Conservation (phyloP, 2,888 invertebrate species). For the Acronicta aceris region DNA sequence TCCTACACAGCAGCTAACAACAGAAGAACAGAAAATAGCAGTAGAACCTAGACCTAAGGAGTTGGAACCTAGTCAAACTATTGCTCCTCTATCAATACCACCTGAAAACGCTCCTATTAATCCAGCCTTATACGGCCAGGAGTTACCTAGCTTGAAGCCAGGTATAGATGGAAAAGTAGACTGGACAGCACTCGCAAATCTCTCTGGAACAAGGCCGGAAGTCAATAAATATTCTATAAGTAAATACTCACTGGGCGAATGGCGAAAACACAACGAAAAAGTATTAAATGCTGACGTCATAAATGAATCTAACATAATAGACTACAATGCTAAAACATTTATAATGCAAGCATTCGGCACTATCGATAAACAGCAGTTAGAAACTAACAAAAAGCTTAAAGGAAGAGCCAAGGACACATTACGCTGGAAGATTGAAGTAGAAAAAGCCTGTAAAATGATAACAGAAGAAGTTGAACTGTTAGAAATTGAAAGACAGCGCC, state of each 20-base stretch:
- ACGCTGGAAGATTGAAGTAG: conserved; percentile 93
- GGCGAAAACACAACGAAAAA: conserved; percentile 90
- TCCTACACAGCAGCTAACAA: conserved; percentile 55
- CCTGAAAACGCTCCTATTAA: neutral
- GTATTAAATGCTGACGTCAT: conserved; percentile 85
- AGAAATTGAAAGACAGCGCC: conserved; percentile 91
- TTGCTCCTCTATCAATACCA: neutral
- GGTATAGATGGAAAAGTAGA: conserved; percentile 93
- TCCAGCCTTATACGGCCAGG: conserved; percentile 45
- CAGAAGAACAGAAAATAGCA: conserved; percentile 52
- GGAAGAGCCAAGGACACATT: conserved; percentile 91
- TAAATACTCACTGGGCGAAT: conserved; percentile 92
- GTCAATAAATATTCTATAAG: conserved; percentile 93
- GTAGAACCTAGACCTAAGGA: neutral
- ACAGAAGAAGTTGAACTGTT: conserved; percentile 92
- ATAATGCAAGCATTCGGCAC: conserved; percentile 90
- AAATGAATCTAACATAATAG: conserved; percentile 87
- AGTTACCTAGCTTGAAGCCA: conserved; percentile 80
- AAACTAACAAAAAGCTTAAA: conserved; percentile 90
- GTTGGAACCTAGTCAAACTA: neutral
- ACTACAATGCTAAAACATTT: conserved; percentile 90
- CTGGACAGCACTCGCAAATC: conserved; percentile 91
- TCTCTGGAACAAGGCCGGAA: conserved; percentile 92
- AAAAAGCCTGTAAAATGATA: conserved; percentile 91
- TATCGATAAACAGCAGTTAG: conserved; percentile 91